These are phyloP conservation scores for Columbina picui DNA, from an alignment of 2,113 vertebrate genomes.

Conservation along the genomic window DNA sequence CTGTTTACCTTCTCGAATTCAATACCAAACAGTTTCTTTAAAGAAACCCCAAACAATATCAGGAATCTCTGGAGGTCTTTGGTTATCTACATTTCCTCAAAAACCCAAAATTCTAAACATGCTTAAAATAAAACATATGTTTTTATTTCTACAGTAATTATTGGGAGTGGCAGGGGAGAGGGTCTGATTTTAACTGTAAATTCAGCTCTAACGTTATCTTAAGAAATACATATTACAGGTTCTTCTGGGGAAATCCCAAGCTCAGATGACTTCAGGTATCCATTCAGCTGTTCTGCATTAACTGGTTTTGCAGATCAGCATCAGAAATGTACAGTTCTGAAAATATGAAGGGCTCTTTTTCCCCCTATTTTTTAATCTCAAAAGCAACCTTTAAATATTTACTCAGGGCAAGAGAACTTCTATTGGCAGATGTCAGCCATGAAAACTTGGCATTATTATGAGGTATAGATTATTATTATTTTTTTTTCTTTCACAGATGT, in stretches of 20 bases:
- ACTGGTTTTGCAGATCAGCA: not conserved
- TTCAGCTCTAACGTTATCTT: not conserved
- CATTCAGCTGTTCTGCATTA: not conserved
- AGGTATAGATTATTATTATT: not conserved
- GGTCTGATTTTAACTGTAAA: not conserved
- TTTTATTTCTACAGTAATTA: not conserved
- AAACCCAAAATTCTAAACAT: not conserved
- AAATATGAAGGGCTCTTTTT: not conserved
- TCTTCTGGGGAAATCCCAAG: not conserved
- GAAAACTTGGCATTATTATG: not conserved
- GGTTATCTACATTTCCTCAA: not conserved
- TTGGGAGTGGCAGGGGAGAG: not conserved
- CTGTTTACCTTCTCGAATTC: accelerated
- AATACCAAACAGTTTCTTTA: not conserved
- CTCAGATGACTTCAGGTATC: not conserved
- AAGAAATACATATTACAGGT: not conserved
- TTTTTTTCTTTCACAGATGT: not conserved
- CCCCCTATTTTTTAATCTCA: not conserved
- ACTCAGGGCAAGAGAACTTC: not conserved
- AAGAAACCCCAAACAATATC: not conserved
- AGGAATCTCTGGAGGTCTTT: not conserved
- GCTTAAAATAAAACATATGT: not conserved
- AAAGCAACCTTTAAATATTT: not conserved
- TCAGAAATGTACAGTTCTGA: not conserved
- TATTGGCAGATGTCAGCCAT: not conserved